Base-by-base conservation (phyloP, 2,888 invertebrate genomes). In the Hyppa rectilinea region DNA sequence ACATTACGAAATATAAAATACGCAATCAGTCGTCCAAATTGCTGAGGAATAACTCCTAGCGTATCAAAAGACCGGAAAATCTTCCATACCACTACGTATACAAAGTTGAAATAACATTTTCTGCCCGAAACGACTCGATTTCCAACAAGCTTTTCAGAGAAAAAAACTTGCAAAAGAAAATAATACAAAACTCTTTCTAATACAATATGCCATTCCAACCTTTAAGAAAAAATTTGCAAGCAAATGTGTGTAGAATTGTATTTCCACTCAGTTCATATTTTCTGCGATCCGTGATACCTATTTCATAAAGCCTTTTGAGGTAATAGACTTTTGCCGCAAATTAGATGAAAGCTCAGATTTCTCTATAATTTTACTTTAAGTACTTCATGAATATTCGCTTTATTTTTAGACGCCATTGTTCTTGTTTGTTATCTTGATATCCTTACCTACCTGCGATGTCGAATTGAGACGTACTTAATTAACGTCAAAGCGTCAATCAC, bases 311-410 rank as follows among this genome's bases (percentile, higher is more conserved):
- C n/a, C 40, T 31, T 56, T n/a, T 43, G 14, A 55, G 23, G 60
- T 40, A 71, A 60, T 36, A 47, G 20, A 63, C 9, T 52, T 76
- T 77, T 58, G 10, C 58, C 61, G 36, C 52, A 78, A 76, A 78
- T 78, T 65, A 65, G 26, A 72, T 65, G 56, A 47, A 47, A 52
- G 40, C 78, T 76, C 73, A 38, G 52, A 62, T 76, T 72, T 49
- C 73, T 45, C 58, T 26, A 52, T 63, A 40, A 61, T 50, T 67
- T 60, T 49, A 58, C 43, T 67, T 66, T 29, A n/a, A n/a, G n/a
- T n/a, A 36, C 29, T 47, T 59, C 40, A 55, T 62, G 31, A 49
- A 62, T 61, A 47, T 47, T 78, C 9, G 12, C 10, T 71, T 64
- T 61, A 65, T 71, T 59, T 45, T 71, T 52, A 29, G 34, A 17